Base-by-base conservation (phyloP, 1,140 invertebrate genomes). In the Stegodyphus dumicola region DNA sequence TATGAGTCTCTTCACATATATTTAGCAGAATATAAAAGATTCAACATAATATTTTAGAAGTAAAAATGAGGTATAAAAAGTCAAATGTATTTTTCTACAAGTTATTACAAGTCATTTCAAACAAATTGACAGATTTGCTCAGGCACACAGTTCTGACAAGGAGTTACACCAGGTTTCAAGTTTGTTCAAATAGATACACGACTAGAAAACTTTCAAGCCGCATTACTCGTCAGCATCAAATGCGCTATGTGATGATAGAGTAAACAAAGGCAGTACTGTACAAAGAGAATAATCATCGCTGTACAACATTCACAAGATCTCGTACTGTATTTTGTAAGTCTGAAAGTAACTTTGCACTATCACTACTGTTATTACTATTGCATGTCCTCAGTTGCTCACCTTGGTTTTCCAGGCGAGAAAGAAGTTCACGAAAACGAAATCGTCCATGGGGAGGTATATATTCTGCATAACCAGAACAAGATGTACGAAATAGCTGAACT, bases 391-490 rank as follows among this genome's bases (percentile, higher is more conserved):
- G 89, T 88, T 93, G 93, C 87, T 95, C 92, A 33, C 95, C 95
- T 89, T 97, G 95, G 4, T 92, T 92, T 89, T 97, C 96, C 48
- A 98, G 91, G 9, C 94, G 92, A 0, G 94, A 94, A 6, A 97
- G 93, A 77, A 97, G 91, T 89, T 98, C 96, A 10, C 96, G 94
- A 88, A 97, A 94, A 88, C 96, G 95, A 90, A 98, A 97, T 81
- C 96, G 94, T 51, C 95, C 93, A 89, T 96, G 95, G 17, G 96
- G 95, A 18, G 96, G 94, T 87, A 96, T 94, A 86, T 91, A 92
- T 54, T 87, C 86, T 0, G 93, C 92, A 78, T 95, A 94, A 65
- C 93, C 93, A 64, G 93, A 91, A 90, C 95, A 97, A 84, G 95
- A 94, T 2, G 93, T 93, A 88, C 96, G 94, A 65, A 97, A 92